A percentile compares a stretch with the other conserved stretches of the same genome.
These are phyloP conservation scores for Ormyrus nitidulus DNA, from an alignment of 2,888 invertebrate genomes.

Conservation along the genomic window DNA sequence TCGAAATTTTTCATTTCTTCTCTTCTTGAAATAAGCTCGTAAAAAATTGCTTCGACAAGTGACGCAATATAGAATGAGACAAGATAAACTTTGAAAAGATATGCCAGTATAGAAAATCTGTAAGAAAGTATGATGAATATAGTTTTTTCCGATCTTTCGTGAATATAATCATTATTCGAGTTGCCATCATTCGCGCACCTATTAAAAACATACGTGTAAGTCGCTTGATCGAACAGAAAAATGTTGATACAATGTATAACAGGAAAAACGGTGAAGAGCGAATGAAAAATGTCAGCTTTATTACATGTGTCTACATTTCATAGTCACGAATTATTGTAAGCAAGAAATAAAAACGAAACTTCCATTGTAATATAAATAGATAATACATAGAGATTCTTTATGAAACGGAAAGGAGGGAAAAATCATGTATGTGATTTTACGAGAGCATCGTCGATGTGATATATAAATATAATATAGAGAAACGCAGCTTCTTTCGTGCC, in stretches of 20 bases:
- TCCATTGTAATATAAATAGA: constrained; percentile 67
- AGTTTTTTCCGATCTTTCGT: constrained; percentile 44
- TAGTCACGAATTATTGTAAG: constrained; percentile 58
- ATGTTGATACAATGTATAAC: constrained; percentile 11
- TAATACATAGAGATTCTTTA: constrained; percentile 55
- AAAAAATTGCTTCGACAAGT: constrained; percentile 45
- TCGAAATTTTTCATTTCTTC: constrained; percentile 49
- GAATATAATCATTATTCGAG: constrained; percentile 39
- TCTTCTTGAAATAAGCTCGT: constrained; percentile 50
- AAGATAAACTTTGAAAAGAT: constrained; percentile 2
- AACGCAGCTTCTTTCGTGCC: constrained; percentile 57
- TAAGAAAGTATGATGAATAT: constrained; percentile 43
- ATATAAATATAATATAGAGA: constrained; percentile 52
- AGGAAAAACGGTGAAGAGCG: constrained; percentile 24
- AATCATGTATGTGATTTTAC: constrained; percentile 48
- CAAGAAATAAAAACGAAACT: constrained; percentile 56
- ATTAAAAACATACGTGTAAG: constrained; percentile 21
- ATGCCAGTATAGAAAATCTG: constrained; percentile 12
- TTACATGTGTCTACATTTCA: constrained; percentile 56
- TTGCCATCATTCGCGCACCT: constrained; percentile 39
- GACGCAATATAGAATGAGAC: constrained; percentile 8
- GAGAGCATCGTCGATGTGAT: constrained; percentile 58
- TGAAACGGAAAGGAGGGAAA: constrained; percentile 17
- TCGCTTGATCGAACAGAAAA: constrained; percentile 34
- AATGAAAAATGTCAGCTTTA: constrained; percentile 55